Conservation (phyloP, 2,113 vertebrate genomes). For the Mesocricetus auratus region DNA sequence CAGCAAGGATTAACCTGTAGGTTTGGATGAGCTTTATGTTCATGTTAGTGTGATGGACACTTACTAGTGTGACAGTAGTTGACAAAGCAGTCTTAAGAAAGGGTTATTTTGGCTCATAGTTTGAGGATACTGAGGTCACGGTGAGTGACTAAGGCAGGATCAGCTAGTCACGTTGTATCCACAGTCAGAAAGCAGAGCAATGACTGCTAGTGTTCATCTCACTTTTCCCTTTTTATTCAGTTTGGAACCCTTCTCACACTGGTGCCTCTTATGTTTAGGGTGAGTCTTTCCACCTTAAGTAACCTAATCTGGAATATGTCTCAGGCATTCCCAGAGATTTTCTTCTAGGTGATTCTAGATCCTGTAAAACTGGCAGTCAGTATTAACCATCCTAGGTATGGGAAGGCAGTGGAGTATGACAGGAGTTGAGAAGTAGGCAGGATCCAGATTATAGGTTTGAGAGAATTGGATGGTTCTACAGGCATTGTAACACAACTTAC, state of each 20-base stretch:
- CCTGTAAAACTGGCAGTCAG: neutral
- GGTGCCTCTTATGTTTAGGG: neutral
- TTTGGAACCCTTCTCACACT: neutral
- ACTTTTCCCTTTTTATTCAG: neutral
- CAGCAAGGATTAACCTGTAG: neutral
- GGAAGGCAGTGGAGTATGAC: neutral
- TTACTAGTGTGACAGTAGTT: neutral
- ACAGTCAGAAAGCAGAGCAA: neutral
- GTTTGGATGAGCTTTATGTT: neutral
- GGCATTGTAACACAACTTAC: neutral
- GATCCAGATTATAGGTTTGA: neutral
- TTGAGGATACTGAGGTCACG: neutral
- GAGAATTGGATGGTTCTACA: neutral
- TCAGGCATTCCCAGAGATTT: neutral
- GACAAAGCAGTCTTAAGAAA: too few species aligned
- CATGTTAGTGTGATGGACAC: neutral
- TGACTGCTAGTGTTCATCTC: too few species aligned
- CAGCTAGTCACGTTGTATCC: neutral
- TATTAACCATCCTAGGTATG: neutral
- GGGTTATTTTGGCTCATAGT: neutral
- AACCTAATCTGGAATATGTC: neutral
- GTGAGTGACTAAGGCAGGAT: neutral
- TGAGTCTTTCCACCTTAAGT: neutral
- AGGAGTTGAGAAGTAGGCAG: neutral
- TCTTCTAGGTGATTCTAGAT: neutral